These are phyloP conservation scores for Xiphorhynchus erythropygius DNA, from an alignment of 2,797 vertebrate genomes.

Conservation along the genomic window DNA sequence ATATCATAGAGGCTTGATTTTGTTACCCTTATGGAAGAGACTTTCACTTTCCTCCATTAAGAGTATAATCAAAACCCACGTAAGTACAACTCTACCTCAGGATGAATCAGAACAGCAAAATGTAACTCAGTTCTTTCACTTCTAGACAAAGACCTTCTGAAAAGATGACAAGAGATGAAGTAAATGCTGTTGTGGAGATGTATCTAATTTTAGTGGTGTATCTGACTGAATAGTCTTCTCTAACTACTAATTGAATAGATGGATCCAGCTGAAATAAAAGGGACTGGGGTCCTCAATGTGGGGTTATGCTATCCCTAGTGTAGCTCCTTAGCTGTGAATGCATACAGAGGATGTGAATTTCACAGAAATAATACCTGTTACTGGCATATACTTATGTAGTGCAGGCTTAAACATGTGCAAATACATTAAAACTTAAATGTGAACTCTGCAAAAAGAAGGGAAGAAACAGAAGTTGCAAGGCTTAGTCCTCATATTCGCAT, in stretches of 20 bases:
- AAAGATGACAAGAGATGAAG: constrained; percentile 7
- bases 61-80: neutral
- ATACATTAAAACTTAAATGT: neutral
- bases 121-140: neutral
- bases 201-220: constrained; percentile 4
- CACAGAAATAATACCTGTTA: neutral
- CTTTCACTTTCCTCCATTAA: neutral
- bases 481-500: neutral
- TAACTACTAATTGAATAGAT: neutral
- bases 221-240: neutral
- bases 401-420: neutral
- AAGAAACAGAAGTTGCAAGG: neutral
- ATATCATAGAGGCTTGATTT: neutral
- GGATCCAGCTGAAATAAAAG: neutral
- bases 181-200: neutral
- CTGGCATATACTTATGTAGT: neutral
- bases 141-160: neutral
- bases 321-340: neutral
- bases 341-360: neutral
- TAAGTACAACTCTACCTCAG: neutral
- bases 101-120: constrained; percentile 14
- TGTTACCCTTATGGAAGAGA: neutral
- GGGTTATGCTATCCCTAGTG: neutral
- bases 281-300: neutral
- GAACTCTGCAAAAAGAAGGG: neutral